phyloP scores from a whole-genome alignment of 2,888 invertebrate genomes.

The Caenorhabditis angaria region DNA sequence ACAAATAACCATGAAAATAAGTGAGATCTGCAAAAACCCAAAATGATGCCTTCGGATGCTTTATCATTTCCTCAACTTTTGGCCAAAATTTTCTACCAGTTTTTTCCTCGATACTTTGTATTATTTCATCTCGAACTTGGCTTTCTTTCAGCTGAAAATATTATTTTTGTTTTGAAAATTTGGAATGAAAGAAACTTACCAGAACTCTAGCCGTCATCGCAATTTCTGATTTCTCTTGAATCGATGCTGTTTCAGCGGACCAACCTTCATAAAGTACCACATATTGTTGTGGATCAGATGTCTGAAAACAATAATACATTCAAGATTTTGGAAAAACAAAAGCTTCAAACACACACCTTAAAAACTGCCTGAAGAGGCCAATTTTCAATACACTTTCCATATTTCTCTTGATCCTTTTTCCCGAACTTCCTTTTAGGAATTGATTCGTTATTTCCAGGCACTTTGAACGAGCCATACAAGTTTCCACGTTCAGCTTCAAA shows the following conservation, averaged over 20 bases:
- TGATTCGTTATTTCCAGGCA: not conserved
- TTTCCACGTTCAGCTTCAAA: constrained; percentile 2
- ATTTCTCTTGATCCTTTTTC: not conserved
- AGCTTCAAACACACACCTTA: not conserved
- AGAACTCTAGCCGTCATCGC: not conserved
- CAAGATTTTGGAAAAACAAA: too few relatives aligned
- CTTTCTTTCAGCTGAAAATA: not conserved
- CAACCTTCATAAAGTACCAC: constrained; percentile 26
- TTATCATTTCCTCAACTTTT: not conserved
- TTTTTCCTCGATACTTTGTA: not conserved
- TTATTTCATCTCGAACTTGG: not conserved
- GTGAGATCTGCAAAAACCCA: constrained; percentile 20
- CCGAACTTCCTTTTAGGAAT: not conserved
- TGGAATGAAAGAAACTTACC: not conserved
- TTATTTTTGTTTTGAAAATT: not conserved
- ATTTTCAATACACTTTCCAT: not conserved
- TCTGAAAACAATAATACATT: constrained; percentile 7
- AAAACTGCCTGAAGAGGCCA: constrained; percentile 15
- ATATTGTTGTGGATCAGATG: not conserved
- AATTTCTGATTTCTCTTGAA: not conserved
- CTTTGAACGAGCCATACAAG: not conserved
- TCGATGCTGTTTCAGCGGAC: not conserved
- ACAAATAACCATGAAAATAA: constrained; percentile 17
- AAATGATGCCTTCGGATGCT: not conserved
- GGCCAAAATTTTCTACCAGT: not conserved